Evolutionary conservation across 2,113 vertebrate species (phyloP), one percentile per base, ranked within the genome.

Genomic region (Pachypanchax playfairii): DNA sequence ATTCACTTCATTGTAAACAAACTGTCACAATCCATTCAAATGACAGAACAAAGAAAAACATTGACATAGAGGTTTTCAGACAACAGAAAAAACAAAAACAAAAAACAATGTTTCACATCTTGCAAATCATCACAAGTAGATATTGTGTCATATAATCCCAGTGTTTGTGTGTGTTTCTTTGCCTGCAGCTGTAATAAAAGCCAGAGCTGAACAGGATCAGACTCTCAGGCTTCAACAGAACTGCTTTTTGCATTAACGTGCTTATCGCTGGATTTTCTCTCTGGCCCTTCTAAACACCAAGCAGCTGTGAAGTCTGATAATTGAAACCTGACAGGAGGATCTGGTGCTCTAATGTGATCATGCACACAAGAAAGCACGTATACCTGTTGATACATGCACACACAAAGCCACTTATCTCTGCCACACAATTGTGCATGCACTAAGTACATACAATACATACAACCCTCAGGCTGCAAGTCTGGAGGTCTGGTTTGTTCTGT

Each of bases 311-410:
- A 73, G 73, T 44, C 79, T 51, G 75, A 77, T 88, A 84, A 90
- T 91, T 86, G 77, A 78, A 67, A 64, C 53, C 75, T 71, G 65
- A 77, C 83, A 70, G 69, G 61, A 75, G 26, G 72, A 70, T 75
- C 84, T 84, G 80, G 48, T 10, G 61, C 61, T 36, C 65, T 88
- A 79, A 90, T 88, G 60, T 65, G 59, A 91, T 88, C 85, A 83
- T 24, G 59, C 52, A 31, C 70, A 69, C 58, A 25, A n/a, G 59
- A 48, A 33, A 36, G 75, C 84, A 84, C 83, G 75, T 86, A 42
- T 36, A 83, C 41, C 42, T 26, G 6, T 6, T 43, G 31, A 49
- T 61, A 56, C 11, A 14, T 5, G 55, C 43, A 52, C 25, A 35
- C 4, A 11, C 50, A 56, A 8, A 31, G 8, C 21, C 63, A 72